These are phyloP conservation scores for Zelleria hepariella DNA, from an alignment of 2,888 invertebrate species.

Conservation along the genomic window DNA sequence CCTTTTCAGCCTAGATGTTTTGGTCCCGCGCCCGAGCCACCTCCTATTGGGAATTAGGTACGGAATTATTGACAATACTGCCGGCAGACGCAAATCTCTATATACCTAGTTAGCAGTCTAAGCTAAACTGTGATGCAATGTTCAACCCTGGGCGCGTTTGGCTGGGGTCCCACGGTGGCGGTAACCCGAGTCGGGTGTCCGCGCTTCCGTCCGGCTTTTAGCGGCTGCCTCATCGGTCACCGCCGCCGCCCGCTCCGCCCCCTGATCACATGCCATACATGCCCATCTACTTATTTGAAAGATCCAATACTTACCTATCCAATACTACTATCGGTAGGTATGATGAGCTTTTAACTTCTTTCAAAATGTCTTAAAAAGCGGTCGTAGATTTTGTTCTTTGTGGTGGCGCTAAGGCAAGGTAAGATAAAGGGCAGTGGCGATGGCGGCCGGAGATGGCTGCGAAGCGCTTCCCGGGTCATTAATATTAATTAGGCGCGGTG, in stretches of 20 bases:
- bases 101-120: too few relatives aligned
- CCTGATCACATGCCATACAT: background rate
- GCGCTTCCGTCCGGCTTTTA: constrained; percentile 72
- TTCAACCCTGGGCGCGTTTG: constrained; percentile 47
- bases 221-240: constrained; percentile 38
- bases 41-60: too few relatives aligned
- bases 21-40: too few relatives aligned
- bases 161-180: constrained; percentile 58
- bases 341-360: background rate
- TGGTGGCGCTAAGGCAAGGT: constrained; percentile 20
- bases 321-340: too few relatives aligned
- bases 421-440: constrained; percentile 34
- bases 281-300: background rate
- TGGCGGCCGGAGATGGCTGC: constrained; percentile 19
- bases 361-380: background rate
- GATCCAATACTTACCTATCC: background rate
- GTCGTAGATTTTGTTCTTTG: background rate
- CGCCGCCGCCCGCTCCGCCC: constrained; percentile 22
- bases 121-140: too few relatives aligned
- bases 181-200: constrained; percentile 63
- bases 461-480: constrained; percentile 55
- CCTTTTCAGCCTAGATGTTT: too few relatives aligned
- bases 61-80: too few relatives aligned
- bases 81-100: too few relatives aligned
- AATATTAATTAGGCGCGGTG: constrained; percentile 69